Conservation (phyloP, 1,140 invertebrate genomes). For the Drosophila bocqueti region DNA sequence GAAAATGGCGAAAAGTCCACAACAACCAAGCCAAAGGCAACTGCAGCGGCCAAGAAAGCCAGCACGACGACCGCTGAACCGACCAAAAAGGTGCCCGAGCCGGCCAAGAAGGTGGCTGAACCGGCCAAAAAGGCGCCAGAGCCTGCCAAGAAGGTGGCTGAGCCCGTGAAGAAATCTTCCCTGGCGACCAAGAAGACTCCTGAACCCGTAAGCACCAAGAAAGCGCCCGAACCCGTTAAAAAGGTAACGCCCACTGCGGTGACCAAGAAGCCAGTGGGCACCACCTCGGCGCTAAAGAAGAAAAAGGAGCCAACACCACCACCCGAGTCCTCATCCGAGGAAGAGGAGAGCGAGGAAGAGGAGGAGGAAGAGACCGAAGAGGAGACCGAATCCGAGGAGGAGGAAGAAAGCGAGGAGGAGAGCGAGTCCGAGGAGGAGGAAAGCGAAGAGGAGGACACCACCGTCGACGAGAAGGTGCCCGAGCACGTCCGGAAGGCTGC, state of each 20-base stretch:
- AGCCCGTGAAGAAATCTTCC: conserved; percentile 49
- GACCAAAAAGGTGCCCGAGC: conserved; percentile 24
- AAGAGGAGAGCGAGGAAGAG: conserved; percentile 68
- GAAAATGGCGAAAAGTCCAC: conserved; percentile 76
- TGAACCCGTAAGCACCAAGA: conserved; percentile 56
- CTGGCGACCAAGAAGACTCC: conserved; percentile 55
- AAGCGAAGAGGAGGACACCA: conserved; percentile 64
- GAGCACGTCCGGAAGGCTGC: conserved; percentile 73
- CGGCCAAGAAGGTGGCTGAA: conserved; percentile 14
- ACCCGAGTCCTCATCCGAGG: conserved; percentile 73
- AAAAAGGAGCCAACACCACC: conserved; percentile 80
- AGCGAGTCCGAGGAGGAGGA: conserved; percentile 62
- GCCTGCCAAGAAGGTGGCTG: conserved; percentile 32
- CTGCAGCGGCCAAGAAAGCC: conserved; percentile 47
- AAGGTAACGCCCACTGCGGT: conserved; percentile 39
- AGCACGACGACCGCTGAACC: conserved; percentile 32
- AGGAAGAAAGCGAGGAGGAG: conserved; percentile 70
- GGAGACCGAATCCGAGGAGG: conserved; percentile 60
- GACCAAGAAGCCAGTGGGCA: conserved; percentile 49
- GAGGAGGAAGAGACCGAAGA: conserved; percentile 72
- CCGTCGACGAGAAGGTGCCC: conserved; percentile 67
- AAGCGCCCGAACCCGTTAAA: conserved; percentile 60
- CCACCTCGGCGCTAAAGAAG: conserved; percentile 47
- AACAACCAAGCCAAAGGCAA: conserved; percentile 33
- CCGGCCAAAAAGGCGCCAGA: conserved; percentile 40